Evolutionary conservation across 2,888 invertebrate genomes (phyloP), one percentile per base, ranked within the genome.

Genomic region (Tanytarsus gracilentus): DNA sequence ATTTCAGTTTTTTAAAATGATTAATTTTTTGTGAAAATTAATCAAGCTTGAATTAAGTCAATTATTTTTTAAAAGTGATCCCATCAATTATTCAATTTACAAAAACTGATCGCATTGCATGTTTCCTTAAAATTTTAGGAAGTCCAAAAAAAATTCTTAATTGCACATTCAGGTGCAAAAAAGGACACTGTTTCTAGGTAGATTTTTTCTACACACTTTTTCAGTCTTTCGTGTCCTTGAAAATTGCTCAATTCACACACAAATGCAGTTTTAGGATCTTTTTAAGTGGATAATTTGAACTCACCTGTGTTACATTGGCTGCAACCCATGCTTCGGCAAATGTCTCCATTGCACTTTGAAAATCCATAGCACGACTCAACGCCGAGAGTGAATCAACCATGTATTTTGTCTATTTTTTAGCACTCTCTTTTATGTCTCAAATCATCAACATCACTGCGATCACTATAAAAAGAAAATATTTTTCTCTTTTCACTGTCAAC

Each of bases 321-420:
- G 93, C 93, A 68, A 93, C 92, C 94, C 94, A 95, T 68, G 94
- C 94, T 80, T 95, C 94, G 66, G 94, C 94, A 76, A 95, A 94
- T 68, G 94, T 94, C 80, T 95, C 94, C 94, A 95, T 93, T 69
- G 94, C 94, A 83, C 93, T 93, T 81, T 93, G 92, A 83, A 94
- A 93, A 88, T 94, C 94, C 94, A 95, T 94, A 73, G 62, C 63
- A 58, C 58, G 58, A 48, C 58, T 39, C 39, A 58, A 55, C 14
- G 55, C 48, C 52, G 52, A 33, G 25, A 50, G 44, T 60, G 59
- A 53, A 60, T 62, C 63, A 61, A 55, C 61, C 64, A 61, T 61
- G 63, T 62, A 61, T 62, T 18, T 16, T n/a, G 8, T 14, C 21
- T 48, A 21, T 48, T 18, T 23, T 48, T 3, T 26, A 50, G 6